Conservation (phyloP, 2,888 invertebrate species). For the Cerastis leucographa region DNA sequence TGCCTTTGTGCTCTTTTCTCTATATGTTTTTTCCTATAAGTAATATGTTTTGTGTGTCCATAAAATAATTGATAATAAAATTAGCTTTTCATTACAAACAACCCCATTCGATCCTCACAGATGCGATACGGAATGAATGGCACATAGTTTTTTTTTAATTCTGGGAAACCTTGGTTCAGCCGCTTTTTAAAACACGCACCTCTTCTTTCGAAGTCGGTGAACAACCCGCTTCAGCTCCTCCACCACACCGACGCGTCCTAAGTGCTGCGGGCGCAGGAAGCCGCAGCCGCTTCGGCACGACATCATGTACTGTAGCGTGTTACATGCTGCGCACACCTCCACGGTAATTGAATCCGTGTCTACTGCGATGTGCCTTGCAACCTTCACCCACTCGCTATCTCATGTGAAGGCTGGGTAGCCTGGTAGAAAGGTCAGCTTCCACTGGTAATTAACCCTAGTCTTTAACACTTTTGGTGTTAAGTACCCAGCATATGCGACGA, state of each 20-base stretch:
- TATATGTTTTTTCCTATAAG: no score
- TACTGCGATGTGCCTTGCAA: constrained; percentile 74
- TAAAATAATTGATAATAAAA: no score
- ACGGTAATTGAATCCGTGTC: constrained; percentile 85
- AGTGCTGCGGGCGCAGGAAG: constrained; percentile 85
- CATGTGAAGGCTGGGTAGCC: constrained; percentile 29
- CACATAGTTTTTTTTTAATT: no score
- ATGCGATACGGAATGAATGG: no score
- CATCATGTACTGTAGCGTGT: constrained; percentile 78
- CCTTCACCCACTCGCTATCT: constrained; percentile 65
- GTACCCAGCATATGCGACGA: no score
- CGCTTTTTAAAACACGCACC: no score
- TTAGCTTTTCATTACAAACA: no score
- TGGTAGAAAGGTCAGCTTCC: background rate
- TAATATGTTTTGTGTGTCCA: no score
- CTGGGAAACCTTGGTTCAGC: no score
- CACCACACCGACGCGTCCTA: constrained; percentile 69
- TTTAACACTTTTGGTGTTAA: no score
- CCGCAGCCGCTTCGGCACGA: constrained; percentile 81
- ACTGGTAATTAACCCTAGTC: background rate
- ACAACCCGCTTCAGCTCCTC: constrained; percentile 58
- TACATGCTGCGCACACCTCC: constrained; percentile 82
- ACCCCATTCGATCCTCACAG: no score
- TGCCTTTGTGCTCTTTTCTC: no score
- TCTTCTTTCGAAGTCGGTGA: background rate